A percentile compares a stretch with the other conserved stretches of the same genome.
Evolutionary conservation across 2,888 invertebrate genomes (phyloP).

Genomic region (Seira sanloemensis): DNA sequence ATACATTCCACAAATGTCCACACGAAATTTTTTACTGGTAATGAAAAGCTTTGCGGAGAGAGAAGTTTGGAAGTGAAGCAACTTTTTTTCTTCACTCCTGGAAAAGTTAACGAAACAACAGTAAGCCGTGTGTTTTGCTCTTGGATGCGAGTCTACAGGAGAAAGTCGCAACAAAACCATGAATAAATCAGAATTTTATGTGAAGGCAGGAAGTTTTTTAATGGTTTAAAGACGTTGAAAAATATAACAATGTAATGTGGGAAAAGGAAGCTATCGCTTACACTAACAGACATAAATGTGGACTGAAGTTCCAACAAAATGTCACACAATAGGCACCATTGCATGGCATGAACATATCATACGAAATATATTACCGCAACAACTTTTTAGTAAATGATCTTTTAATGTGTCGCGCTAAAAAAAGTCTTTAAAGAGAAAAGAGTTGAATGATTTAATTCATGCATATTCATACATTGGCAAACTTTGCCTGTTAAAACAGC

Average conservation of each 20-base stretch:
- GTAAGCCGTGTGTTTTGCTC: not conserved
- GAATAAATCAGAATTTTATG: conserved; percentile 10
- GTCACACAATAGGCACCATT: not conserved
- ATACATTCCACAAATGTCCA: conserved; percentile 8
- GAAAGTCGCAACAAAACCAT: conserved; percentile 1
- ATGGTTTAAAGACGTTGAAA: conserved; percentile 3
- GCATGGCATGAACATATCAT: not conserved
- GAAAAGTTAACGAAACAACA: not conserved
- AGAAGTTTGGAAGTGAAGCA: not conserved
- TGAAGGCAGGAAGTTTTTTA: not conserved
- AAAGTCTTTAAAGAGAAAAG: not conserved
- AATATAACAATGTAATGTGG: not conserved
- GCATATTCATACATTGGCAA: not conserved
- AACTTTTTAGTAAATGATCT: not conserved
- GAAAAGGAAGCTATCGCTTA: not conserved
- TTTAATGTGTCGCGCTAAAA: not conserved
- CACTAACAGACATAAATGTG: not conserved
- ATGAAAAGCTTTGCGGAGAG: not conserved
- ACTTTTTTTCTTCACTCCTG: not conserved
- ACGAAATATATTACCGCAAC: not conserved
- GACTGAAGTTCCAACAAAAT: not conserved
- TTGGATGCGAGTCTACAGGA: not conserved
- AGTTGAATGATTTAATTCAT: not conserved
- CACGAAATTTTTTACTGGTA: not conserved
- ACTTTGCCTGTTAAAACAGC: not conserved